Evolutionary conservation across 1,140 invertebrate species (phyloP), one percentile per base, ranked within the genome.

Genomic region (Drosophila triauraria): DNA sequence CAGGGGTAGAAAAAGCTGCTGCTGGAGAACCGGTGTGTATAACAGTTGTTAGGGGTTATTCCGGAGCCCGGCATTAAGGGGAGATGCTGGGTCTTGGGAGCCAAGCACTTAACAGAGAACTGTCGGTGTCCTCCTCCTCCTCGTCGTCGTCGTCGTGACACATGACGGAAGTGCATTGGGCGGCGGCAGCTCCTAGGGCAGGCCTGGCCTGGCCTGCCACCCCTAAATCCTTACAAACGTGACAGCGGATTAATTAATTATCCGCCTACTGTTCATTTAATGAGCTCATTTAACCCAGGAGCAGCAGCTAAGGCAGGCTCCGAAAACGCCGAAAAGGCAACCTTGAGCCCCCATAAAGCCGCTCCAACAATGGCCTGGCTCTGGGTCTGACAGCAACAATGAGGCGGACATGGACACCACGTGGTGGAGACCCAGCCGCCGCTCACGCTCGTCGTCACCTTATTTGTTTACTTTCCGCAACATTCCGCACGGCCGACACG

Each of bases 391-490:
- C 32, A 35, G 9, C 40, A 42, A 42, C 40, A 42, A 42, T 42
- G 13, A 3, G 15, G 53, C 53, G 35, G 53, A 56, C 53, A 54
- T 54, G 53, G 35, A 40, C 53, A 54, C 53, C 53, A 56, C 53
- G 53, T 56, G 53, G 53, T 56, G 53, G 53, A 8, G 53, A 38
- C 51, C 50, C 32, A 32, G 32, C 32, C 32, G 32, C 32, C 8
- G 8, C 9, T 35, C 32, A 9, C 3, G 9, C 27, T 53, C 30
- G 35, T 56, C 53, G 53, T 56, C 53, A 56, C 38, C 56, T 32
- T 67, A 68, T 68, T 86, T 84, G 82, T 85, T 84, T 84, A 86
- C 82, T 64, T 81, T 78, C 63, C 54, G 43, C 68, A 78, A 84
- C 82, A 84, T 67, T 86, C 59, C 78, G 67, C 67, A 60, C 77